Percentiles rank a stretch among this genome's conserved stretches.
These are phyloP conservation scores for Remorina albescens DNA, from an alignment of 2,797 vertebrate genomes.

Conservation along the genomic window DNA sequence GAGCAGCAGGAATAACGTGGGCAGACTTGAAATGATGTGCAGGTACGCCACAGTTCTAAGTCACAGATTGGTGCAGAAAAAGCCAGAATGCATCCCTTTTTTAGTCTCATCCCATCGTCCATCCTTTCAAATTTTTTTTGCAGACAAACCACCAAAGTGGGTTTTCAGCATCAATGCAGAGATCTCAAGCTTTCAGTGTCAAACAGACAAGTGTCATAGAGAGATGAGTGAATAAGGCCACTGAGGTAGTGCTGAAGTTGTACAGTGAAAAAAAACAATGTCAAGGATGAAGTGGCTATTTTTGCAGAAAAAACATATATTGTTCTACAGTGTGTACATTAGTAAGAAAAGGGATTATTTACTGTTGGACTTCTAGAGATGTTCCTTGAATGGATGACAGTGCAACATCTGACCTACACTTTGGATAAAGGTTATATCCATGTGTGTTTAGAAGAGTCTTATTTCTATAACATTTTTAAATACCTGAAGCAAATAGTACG, in stretches of 20 bases:
- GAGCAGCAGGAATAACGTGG: conserved; percentile 50
- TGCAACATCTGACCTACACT: too few relatives aligned
- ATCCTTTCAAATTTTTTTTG: neutral
- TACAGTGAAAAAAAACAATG: neutral
- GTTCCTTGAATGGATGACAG: too few relatives aligned
- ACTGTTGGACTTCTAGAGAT: too few relatives aligned
- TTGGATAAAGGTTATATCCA: too few relatives aligned
- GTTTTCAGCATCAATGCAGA: neutral
- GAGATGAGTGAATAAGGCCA: neutral
- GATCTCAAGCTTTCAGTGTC: conserved; percentile 8
- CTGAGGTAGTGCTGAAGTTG: neutral
- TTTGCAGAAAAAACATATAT: too few relatives aligned
- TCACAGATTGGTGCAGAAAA: conserved; percentile 25
- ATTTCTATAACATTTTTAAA: too few relatives aligned
- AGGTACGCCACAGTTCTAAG: conserved; percentile 42
- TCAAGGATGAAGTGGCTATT: too few relatives aligned
- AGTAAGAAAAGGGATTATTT: too few relatives aligned
- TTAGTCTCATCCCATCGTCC: neutral
- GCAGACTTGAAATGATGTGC: conserved; percentile 57
- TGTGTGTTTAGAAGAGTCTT: too few relatives aligned
- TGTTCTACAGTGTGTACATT: too few relatives aligned
- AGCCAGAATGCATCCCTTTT: conserved; percentile 10
- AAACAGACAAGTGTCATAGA: neutral
- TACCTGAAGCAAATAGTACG: too few relatives aligned
- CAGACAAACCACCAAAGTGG: neutral